These are phyloP conservation scores for Cheirogaleus major DNA, from an alignment of 2,797 vertebrate species.

Conservation along the genomic window DNA sequence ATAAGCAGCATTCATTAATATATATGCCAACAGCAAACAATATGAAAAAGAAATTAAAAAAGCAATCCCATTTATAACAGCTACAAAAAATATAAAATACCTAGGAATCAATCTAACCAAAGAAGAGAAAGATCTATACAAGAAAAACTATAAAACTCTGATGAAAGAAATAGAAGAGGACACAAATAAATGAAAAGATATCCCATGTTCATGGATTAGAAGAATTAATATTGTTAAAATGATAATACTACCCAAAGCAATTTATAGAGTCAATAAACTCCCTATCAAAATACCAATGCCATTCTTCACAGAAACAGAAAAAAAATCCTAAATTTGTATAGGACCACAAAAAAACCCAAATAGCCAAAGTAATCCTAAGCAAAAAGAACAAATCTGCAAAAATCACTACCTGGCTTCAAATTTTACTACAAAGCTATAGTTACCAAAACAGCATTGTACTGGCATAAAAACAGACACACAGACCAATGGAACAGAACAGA, in stretches of 20 bases:
- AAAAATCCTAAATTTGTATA: neutral
- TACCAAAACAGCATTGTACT: neutral
- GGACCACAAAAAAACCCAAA: neutral
- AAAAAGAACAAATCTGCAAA: neutral
- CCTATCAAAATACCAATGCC: neutral
- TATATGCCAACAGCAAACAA: too few relatives aligned
- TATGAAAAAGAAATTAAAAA: too few relatives aligned
- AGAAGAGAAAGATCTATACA: too few relatives aligned
- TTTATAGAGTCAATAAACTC: neutral
- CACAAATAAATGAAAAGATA: neutral
- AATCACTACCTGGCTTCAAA: neutral
- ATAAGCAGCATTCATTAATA: too few relatives aligned
- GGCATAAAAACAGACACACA: neutral
- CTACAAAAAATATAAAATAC: too few relatives aligned
- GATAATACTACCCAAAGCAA: neutral
- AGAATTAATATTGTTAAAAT: neutral
- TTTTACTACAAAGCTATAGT: neutral
- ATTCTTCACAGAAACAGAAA: neutral
- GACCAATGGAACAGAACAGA: neutral
- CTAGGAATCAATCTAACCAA: too few relatives aligned
- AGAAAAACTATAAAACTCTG: neutral
- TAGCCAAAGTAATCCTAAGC: neutral
- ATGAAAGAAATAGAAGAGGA: neutral
- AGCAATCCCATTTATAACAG: too few relatives aligned
- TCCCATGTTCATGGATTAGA: neutral